Evolutionary conservation across 2,888 invertebrate species (phyloP).

Genomic region (Agonopterix alstromeriana): DNA sequence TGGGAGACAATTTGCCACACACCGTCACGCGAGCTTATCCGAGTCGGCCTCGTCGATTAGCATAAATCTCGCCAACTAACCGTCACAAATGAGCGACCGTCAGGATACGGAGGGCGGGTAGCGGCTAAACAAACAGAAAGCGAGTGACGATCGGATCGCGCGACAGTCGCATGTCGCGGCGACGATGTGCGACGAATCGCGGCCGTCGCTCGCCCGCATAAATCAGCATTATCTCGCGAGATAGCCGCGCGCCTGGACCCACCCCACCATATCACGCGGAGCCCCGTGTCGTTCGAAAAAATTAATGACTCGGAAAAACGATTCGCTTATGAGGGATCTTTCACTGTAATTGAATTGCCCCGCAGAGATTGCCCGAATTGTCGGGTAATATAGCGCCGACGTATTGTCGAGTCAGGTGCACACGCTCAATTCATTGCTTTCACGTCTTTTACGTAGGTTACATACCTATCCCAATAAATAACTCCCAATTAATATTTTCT

Average conservation of each 20-base stretch:
- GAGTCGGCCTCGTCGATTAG: slow-evolving; percentile 70
- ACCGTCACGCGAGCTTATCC: slow-evolving; percentile 69
- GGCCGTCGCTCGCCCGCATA: slow-evolving; percentile 68
- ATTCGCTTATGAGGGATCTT: slow-evolving; percentile 78
- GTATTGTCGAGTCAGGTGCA: slow-evolving; percentile 41
- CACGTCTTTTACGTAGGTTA: neutral
- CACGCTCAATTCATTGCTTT: slow-evolving; percentile 2
- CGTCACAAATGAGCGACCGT: slow-evolving; percentile 61
- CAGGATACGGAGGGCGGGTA: slow-evolving; percentile 29
- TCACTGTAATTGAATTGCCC: slow-evolving; percentile 76
- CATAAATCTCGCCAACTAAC: slow-evolving; percentile 75
- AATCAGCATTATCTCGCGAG: slow-evolving; percentile 77
- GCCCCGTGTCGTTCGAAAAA: slow-evolving; percentile 75
- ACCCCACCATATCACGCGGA: slow-evolving; percentile 67
- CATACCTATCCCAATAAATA: no score
- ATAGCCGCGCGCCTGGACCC: slow-evolving; percentile 67
- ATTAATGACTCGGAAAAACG: slow-evolving; percentile 77
- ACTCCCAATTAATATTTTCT: no score
- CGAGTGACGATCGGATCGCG: slow-evolving; percentile 43
- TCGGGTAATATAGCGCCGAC: slow-evolving; percentile 45
- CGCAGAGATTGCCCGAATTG: slow-evolving; percentile 64
- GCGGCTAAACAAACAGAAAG: slow-evolving; percentile 50
- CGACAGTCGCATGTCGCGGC: slow-evolving; percentile 48
- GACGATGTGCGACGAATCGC: slow-evolving; percentile 71
- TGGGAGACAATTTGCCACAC: slow-evolving; percentile 70